Base-by-base conservation (phyloP, 1,140 invertebrate genomes). In the Hycleus phaleratus region DNA sequence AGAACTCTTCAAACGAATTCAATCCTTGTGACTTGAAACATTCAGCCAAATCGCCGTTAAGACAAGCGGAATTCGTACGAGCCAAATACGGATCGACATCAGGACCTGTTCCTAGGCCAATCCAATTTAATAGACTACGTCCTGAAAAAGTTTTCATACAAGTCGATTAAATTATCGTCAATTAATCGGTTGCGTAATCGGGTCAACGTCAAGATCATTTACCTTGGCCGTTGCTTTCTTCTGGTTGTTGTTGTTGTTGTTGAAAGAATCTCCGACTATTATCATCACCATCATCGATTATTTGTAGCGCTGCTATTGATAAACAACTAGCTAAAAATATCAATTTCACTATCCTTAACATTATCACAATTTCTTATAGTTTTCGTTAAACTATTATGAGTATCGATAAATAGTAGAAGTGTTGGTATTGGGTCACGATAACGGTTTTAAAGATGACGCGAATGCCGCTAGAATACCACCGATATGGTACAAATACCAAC, bases 11-110 rank as follows among this genome's bases (percentile, higher is more conserved):
- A 49, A 91, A 82, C 0, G 83, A 85, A 53, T 79, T 78, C 3
- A 90, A 68, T 0, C 87, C 86, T 61, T 84, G 80, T 0, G 85
- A 88, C 67, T 90, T 90, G 65, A 90, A 90, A 68, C 87, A 90
- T 65, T 90, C 87, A 2, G 85, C 85, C 1, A 91, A 74, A 68
- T 90, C 87, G 1, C 87, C 87, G 58, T 79, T 82, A 40, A 89
- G 68, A 63, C 87, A 91, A 49, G 80, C 82, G 57, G 82, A 75
- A 46, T 88, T 89, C 0, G 83, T 78, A 64, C 79, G 81, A 11
- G 85, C 81, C 58, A 89, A 71, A 71, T 88, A 91, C 0, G 87
- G 86, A 75, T 90, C 87, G 4, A 84, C 80, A 54, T 88, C 80
- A 46, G 78, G 77, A 32, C 82, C 83, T 1, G 83, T 83, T 3